phyloP scores from a whole-genome alignment of 2,113 vertebrate species.

The Bettongia penicillata region DNA sequence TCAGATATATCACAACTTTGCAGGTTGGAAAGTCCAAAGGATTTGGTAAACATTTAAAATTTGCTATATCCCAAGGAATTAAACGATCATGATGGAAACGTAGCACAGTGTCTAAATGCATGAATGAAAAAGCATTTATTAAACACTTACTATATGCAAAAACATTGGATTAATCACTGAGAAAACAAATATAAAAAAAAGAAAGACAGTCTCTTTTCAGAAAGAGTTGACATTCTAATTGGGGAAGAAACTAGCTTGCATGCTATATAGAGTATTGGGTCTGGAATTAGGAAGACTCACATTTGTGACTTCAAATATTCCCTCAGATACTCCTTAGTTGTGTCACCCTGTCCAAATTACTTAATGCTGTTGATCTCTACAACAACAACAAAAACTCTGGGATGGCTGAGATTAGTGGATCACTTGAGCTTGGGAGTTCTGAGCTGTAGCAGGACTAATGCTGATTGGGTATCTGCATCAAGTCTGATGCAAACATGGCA shows the following conservation, averaged over 20 bases:
- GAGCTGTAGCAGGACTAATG: no score
- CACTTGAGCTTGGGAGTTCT: no score
- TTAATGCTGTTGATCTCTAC: no score
- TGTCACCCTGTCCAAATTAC: no score
- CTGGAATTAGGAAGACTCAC: no score
- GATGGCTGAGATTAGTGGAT: no score
- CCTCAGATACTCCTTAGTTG: no score
- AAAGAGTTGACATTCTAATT: neutral
- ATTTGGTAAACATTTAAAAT: conserved; percentile 21
- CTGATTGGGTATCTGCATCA: no score
- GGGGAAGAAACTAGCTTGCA: neutral
- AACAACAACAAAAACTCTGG: no score
- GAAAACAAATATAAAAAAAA: neutral
- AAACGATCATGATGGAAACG: neutral
- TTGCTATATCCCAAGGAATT: neutral
- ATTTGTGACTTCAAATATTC: no score
- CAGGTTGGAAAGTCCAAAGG: neutral
- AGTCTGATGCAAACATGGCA: no score
- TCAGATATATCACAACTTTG: conserved; percentile 6
- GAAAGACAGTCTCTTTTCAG: neutral
- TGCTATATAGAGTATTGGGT: no score
- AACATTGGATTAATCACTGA: neutral
- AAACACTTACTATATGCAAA: neutral
- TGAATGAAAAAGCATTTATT: neutral
- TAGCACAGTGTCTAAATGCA: neutral